Percentiles rank a stretch among this genome's conserved stretches.
phyloP scores from a whole-genome alignment of 2,888 invertebrate species.

The Limnephilus rhombicus region DNA sequence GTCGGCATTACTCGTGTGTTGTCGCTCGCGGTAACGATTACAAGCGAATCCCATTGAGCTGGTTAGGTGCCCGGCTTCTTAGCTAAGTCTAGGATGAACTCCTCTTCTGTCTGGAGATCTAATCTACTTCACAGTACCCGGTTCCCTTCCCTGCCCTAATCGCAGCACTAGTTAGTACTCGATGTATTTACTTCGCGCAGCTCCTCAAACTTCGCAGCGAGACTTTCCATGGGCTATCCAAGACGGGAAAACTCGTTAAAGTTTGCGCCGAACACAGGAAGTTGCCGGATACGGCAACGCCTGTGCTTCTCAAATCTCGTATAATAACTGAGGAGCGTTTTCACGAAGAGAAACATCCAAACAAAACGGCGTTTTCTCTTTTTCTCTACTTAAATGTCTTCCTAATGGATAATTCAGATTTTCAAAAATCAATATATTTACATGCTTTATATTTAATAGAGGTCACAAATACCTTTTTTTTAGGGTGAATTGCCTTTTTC shows the following conservation, averaged over 20 bases:
- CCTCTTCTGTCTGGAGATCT: background rate
- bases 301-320: background rate
- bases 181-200: background rate
- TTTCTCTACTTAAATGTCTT: too few relatives aligned
- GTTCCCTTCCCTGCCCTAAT: background rate
- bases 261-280: conserved; percentile 1
- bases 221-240: conserved; percentile 13
- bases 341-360: too few relatives aligned
- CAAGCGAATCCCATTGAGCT: background rate
- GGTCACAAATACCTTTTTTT: too few relatives aligned
- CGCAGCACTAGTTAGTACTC: background rate
- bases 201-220: conserved; percentile 29
- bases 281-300: conserved; percentile 17
- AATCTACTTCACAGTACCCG: background rate
- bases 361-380: too few relatives aligned
- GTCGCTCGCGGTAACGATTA: background rate
- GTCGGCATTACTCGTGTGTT: background rate
- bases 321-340: background rate
- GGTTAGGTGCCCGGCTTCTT: background rate
- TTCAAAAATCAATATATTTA: too few relatives aligned
- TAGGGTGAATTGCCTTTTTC: too few relatives aligned
- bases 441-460: too few relatives aligned
- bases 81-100: background rate
- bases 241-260: conserved; percentile 28
- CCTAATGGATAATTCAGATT: too few relatives aligned